phyloP scores from a whole-genome alignment of 2,888 invertebrate species.

The Julus scanicus region DNA sequence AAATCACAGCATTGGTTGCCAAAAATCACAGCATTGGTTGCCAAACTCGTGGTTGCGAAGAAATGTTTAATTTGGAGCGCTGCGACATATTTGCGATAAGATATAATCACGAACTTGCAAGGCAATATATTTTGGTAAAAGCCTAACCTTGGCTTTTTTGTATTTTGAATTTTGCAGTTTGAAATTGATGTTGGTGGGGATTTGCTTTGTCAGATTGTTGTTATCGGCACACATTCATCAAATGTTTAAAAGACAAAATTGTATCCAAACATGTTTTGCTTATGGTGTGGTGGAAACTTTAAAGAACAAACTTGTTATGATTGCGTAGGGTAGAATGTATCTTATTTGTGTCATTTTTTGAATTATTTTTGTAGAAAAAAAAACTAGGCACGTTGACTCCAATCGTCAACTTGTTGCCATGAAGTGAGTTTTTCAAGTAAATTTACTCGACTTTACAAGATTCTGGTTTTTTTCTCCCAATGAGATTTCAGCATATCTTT shows the following conservation, averaged over 20 bases:
- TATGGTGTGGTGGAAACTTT: not conserved
- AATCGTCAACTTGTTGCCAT: no score
- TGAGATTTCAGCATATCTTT: no score
- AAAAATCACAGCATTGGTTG: not conserved
- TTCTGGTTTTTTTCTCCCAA: no score
- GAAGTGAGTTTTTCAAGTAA: no score
- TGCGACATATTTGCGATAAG: slow-evolving; percentile 15
- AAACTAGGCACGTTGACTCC: no score
- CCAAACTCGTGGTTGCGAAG: not conserved
- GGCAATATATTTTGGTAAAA: slow-evolving; percentile 21
- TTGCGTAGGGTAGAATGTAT: no score
- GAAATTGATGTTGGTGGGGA: slow-evolving; percentile 11
- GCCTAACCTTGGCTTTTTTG: not conserved
- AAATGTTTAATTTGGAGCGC: not conserved
- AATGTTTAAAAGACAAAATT: not conserved
- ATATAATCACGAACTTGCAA: slow-evolving; percentile 3
- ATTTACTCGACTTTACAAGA: no score
- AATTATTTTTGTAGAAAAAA: no score
- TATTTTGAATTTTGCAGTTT: not conserved
- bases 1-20: not conserved
- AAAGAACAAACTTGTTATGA: not conserved
- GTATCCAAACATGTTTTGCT: not conserved
- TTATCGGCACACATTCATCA: not conserved
- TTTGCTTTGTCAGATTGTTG: not conserved
- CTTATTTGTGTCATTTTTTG: no score